Conservation (phyloP, 64 coral and sea anemone species). For the Stichodactyla mertensii region DNA sequence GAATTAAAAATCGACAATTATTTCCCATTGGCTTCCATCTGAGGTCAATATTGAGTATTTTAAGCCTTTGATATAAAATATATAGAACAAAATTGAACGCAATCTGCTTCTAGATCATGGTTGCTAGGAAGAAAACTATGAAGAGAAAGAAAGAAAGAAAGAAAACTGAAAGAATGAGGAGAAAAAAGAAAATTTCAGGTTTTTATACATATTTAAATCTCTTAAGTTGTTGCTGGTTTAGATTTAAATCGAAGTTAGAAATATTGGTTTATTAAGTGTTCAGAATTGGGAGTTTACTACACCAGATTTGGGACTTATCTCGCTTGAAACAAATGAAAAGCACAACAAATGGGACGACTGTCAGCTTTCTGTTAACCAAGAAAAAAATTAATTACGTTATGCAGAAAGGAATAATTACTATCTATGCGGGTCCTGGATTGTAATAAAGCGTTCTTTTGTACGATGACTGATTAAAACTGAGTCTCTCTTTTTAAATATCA, state of each 20-base stretch:
- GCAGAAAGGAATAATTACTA: neutral
- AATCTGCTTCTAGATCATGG: neutral
- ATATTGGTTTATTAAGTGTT: too few relatives aligned
- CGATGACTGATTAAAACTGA: neutral
- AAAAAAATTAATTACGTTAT: neutral
- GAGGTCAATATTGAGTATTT: neutral
- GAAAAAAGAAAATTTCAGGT: too few relatives aligned
- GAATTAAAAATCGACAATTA: neutral
- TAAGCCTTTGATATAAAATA: neutral
- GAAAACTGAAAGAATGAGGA: too few relatives aligned
- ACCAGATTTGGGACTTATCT: too few relatives aligned
- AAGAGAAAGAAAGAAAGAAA: too few relatives aligned
- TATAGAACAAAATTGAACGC: neutral
- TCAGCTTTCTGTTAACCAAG: neutral
- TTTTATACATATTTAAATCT: too few relatives aligned
- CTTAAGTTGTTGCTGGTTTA: too few relatives aligned
- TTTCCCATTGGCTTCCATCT: neutral
- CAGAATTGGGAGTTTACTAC: too few relatives aligned
- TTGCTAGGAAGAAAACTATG: too few relatives aligned
- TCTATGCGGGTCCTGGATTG: neutral
- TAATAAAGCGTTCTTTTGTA: conserved; percentile 12
- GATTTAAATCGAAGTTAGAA: too few relatives aligned
- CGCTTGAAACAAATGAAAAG: too few relatives aligned
- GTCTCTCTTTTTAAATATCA: neutral
- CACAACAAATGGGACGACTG: neutral